phyloP scores from a whole-genome alignment of 1,140 invertebrate genomes.

The Ylistrum balloti region DNA sequence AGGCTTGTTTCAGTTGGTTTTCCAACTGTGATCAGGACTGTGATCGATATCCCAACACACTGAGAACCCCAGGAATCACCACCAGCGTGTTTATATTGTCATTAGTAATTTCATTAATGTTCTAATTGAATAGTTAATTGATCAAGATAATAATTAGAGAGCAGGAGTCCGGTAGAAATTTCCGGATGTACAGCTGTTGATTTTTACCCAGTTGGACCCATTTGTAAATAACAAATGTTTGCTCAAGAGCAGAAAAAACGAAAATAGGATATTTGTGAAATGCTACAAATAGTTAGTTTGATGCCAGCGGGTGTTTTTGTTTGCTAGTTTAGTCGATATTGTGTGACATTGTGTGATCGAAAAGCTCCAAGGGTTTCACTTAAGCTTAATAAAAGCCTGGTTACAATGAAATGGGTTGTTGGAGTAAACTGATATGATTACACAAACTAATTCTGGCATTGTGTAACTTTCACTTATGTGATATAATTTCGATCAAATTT shows the following conservation, averaged over 20 bases:
- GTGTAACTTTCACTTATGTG: not conserved
- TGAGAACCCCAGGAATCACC: not conserved
- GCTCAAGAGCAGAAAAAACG: not conserved
- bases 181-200: slow-evolving; percentile 25
- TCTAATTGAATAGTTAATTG: slow-evolving; percentile 4
- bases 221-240: slow-evolving; percentile 22
- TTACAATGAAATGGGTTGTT: not conserved
- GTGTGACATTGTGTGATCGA: not conserved
- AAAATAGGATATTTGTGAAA: slow-evolving; percentile 28
- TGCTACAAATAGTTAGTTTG: not conserved
- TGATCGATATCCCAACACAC: not conserved
- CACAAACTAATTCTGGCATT: not conserved
- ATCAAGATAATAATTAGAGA: slow-evolving; percentile 20
- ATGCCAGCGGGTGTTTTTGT: not conserved
- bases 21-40: not conserved
- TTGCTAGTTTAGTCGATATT: not conserved
- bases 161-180: not conserved
- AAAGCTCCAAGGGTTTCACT: not conserved
- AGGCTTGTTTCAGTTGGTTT: not conserved
- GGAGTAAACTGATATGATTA: slow-evolving; percentile 12
- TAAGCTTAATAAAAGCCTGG: not conserved
- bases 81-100: not conserved
- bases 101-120: slow-evolving; percentile 10
- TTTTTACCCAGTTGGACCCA: slow-evolving; percentile 38
- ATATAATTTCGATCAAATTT: not conserved